Percentiles rank a stretch among this genome's conserved stretches.
Evolutionary conservation across 2,888 invertebrate species (phyloP).

Genomic region (Spisula solida): DNA sequence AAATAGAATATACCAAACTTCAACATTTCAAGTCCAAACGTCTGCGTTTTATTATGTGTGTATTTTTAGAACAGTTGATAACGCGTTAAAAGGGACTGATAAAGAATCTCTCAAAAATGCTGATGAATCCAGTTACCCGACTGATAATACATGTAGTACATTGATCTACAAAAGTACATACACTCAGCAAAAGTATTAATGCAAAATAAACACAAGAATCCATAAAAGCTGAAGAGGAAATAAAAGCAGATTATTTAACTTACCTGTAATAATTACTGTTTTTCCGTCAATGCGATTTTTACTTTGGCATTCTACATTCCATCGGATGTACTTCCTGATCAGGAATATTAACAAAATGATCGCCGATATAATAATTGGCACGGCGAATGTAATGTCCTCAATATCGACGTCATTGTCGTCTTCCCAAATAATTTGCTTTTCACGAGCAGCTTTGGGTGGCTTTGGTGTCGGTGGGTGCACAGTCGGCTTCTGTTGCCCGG

Average conservation of each 20-base stretch:
- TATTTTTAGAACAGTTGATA: too few species aligned
- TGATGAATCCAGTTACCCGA: too few species aligned
- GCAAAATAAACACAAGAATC: too few species aligned
- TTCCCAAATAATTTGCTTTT: constrained; percentile 60
- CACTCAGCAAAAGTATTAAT: too few species aligned
- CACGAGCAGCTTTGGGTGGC: constrained; percentile 37
- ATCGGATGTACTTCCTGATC: constrained; percentile 79
- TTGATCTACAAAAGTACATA: too few species aligned
- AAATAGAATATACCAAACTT: too few species aligned
- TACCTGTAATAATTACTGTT: constrained; percentile 83
- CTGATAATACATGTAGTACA: too few species aligned
- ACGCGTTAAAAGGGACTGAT: too few species aligned
- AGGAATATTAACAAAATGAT: constrained; percentile 79
- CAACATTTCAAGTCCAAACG: too few species aligned
- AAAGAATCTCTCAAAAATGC: too few species aligned
- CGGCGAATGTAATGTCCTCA: constrained; percentile 73
- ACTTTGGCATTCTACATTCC: constrained; percentile 78
- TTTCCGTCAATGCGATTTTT: constrained; percentile 81
- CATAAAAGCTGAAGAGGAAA: too few species aligned
- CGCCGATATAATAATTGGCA: constrained; percentile 77
- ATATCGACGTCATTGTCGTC: constrained; percentile 67
- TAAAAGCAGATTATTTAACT: constrained; percentile 28
- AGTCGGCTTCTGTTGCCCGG: constrained; percentile 36
- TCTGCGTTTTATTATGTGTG: too few species aligned
- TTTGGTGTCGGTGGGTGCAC: constrained; percentile 2